Evolutionary conservation across 2,797 vertebrate species (phyloP).

Genomic region (Sorex maritimensis): DNA sequence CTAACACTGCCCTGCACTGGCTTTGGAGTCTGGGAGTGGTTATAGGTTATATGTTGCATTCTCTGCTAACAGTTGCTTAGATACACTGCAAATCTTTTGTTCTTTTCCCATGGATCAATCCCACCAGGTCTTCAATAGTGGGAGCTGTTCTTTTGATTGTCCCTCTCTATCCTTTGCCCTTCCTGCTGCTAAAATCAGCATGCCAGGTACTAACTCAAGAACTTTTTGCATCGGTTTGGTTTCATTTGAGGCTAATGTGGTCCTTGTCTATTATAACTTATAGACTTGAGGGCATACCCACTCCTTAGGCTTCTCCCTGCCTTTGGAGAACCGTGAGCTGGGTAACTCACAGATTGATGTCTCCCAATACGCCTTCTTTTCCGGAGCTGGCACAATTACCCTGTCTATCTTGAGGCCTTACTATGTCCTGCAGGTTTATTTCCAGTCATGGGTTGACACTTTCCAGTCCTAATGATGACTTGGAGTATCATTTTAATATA

Average conservation of each 20-base stretch:
- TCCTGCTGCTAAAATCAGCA: conserved; percentile 70
- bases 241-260: conserved; percentile 62
- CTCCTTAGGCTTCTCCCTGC: neutral
- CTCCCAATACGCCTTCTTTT: conserved; percentile 43
- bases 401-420: conserved; percentile 22
- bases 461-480: conserved; percentile 58
- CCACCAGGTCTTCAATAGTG: conserved; percentile 60
- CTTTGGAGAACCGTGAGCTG: neutral
- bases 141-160: conserved; percentile 74
- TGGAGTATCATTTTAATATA: conserved; percentile 28
- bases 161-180: conserved; percentile 36
- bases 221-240: conserved; percentile 22
- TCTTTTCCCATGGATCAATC: conserved; percentile 70
- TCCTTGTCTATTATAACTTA: conserved; percentile 22
- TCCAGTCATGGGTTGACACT: conserved; percentile 40
- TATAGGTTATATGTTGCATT: conserved; percentile 22
- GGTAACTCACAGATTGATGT: conserved; percentile 42
- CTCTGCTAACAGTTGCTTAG: conserved; percentile 76
- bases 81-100: conserved; percentile 75
- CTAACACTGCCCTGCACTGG: conserved; percentile 47
- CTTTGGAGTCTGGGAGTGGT: conserved; percentile 41
- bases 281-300: neutral
- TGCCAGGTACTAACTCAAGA: conserved; percentile 32
- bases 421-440: neutral
- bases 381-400: conserved; percentile 36